Evolutionary conservation across 2,113 vertebrate species (phyloP), one percentile per base, ranked within the genome.

Genomic region (Tringa solitaria): DNA sequence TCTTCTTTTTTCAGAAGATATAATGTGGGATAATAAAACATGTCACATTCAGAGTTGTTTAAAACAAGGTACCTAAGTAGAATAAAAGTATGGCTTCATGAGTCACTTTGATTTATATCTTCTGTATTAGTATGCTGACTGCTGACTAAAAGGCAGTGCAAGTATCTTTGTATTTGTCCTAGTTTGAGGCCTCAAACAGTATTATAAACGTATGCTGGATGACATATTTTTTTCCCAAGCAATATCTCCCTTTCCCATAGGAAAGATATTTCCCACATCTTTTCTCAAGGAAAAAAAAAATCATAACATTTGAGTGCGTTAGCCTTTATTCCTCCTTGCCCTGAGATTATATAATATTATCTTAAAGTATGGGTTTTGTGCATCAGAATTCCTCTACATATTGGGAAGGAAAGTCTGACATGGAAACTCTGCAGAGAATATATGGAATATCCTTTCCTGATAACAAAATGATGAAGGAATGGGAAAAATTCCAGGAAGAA

Each of bases 401-500:
- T 5, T 98, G 98, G 98, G 98, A 98, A 80, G 98, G 98, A 63
- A 98, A 97, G 35, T 96, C 98, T 41, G 87, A 97, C 51, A 98
- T 98, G 98, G 98, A 98, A 92, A 98, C 97, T 6, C 67, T 98
- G 75, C 98, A 98, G 73, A 96, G 98, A 84, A 93, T 98, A 95
- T 98, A 98, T 43, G 98, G 98, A 39, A 98, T 98, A 81, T 98
- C 98, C 12, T 98, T 98, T 84, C 98, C 98, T 70, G 98, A 98
- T 67, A 96, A 83, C 46, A 97, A 97, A 96, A 98, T 97, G 97
- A 97, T 98, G 98, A 97, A 96, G 60, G 95, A 96, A 74, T 98
- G 98, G 98, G 98, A 98, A 75, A 96, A 97, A 92, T 82, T 96
- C 37, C 98, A 98, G 73, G 98, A 98, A 91, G 98, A 98, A 95